Base-by-base conservation (phyloP, 35 echinoderm and acorn worm species). In the Stichopus chloronotus region DNA sequence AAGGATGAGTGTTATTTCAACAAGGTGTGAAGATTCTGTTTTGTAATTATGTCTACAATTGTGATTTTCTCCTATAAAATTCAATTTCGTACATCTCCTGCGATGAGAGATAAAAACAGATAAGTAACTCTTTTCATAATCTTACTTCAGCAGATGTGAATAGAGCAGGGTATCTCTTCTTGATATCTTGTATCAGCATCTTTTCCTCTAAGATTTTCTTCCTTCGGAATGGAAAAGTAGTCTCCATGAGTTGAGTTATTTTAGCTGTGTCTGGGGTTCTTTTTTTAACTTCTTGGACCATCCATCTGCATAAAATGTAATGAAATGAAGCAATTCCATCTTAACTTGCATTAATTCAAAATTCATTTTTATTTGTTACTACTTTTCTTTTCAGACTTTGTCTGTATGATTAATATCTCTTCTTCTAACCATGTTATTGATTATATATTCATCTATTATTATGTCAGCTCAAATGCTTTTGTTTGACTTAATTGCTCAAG, bases 131-230 rank as follows among this genome's bases (percentile, higher is more conserved):
- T 7, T 77, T 19, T 77, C 25, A 25, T 19, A 9, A 77, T 11
- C 8, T 11, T 77, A 77, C 72, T 17, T 77, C 72, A 77, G 72
- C 8, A 22, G 72, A 17, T 77, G 72, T 77, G 72, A 77, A 77
- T 7, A 77, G 72, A 17, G 72, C 72, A 77, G 72, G 72, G 72
- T 77, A 77, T 77, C 17, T 77, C 19, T 22, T 77, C 16, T 77
- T 77, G 72, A 77, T 77, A 19, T 77, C 72, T 77, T 77, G 16
- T 22, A 77, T 77, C n/a, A 77, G 72, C 72, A 77, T 77, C 72
- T 77, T 77, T 77, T 77, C 72, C 17, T 77, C 72, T 19, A 77
- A 77, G 25, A 11, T 77, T 77, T 77, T 77, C 72, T 77, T 77
- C 25, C 72, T 77, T 22, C 17, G 72, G 72, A 77, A 77, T 7